Conservation (phyloP, 2,797 vertebrate species). For the Simalia tracyae region DNA sequence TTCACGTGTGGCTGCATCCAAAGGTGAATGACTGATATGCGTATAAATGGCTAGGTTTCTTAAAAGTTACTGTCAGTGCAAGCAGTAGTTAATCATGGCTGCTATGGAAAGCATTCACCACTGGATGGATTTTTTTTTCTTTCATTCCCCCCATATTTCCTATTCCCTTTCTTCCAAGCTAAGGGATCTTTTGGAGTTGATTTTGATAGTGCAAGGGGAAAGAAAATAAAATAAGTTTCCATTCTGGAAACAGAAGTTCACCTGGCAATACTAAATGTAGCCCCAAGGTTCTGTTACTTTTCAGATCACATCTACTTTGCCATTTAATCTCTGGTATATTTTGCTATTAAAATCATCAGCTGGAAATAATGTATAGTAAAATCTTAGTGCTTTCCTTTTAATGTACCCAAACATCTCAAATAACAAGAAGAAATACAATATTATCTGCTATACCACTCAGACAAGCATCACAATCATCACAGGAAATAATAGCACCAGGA, state of each 20-base stretch:
- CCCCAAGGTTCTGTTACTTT: background rate
- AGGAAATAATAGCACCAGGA: background rate
- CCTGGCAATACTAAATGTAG: background rate
- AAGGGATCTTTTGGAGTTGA: background rate
- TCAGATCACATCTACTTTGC: background rate
- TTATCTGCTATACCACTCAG: background rate
- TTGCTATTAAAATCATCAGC: background rate
- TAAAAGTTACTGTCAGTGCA: background rate
- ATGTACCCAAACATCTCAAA: background rate
- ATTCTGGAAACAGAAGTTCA: background rate
- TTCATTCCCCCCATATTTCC: background rate
- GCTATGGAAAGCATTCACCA: background rate
- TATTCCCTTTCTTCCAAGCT: background rate
- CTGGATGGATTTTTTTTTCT: background rate
- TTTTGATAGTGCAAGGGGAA: background rate
- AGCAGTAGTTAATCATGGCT: background rate
- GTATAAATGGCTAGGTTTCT: background rate
- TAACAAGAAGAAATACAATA: background rate
- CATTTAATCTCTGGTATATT: background rate
- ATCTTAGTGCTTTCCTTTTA: background rate
- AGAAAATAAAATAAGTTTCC: background rate
- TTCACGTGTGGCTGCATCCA: background rate
- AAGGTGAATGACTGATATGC: background rate
- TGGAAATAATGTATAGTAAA: background rate
- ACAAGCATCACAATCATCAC: background rate